These are phyloP conservation scores for Periophthalmus modestus DNA, from an alignment of 2,113 vertebrate species.

Conservation along the genomic window DNA sequence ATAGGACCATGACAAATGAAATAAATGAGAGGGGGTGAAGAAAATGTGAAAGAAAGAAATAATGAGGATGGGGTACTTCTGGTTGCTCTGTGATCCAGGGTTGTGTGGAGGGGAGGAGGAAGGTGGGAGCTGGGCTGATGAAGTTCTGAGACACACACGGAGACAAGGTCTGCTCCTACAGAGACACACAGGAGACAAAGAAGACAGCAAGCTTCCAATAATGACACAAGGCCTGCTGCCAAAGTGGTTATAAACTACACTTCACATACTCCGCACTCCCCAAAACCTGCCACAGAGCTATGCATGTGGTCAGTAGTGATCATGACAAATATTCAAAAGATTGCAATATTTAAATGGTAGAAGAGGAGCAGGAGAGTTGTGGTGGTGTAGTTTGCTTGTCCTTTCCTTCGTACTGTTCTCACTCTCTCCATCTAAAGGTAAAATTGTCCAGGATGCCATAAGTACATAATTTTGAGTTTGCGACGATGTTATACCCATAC, in stretches of 20 bases:
- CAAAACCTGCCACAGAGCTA: background rate
- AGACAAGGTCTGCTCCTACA: constrained; percentile 67
- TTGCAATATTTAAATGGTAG: background rate
- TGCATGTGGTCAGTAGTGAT: background rate
- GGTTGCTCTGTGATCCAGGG: constrained; percentile 71
- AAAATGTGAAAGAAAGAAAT: constrained; percentile 11
- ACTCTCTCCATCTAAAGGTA: background rate
- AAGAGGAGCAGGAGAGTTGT: background rate
- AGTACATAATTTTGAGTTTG: background rate
- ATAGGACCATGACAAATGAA: background rate
- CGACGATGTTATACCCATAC: no score
- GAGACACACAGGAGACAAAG: constrained; percentile 65
- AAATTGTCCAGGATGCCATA: background rate
- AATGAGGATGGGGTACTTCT: constrained; percentile 63
- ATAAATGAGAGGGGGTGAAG: constrained; percentile 23
- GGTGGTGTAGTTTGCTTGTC: background rate
- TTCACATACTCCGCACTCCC: constrained; percentile 15
- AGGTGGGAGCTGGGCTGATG: constrained; percentile 66
- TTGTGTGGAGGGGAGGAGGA: constrained; percentile 61
- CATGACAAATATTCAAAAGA: constrained; percentile 2
- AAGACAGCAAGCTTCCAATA: constrained; percentile 52
- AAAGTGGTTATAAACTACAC: constrained; percentile 12
- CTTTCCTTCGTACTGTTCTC: background rate
- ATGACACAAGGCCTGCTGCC: constrained; percentile 13
- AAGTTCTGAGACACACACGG: constrained; percentile 57